A percentile compares a stretch with the other conserved stretches of the same genome.
These are phyloP conservation scores for Scolopax rusticola DNA, from an alignment of 2,797 vertebrate genomes.

Conservation along the genomic window DNA sequence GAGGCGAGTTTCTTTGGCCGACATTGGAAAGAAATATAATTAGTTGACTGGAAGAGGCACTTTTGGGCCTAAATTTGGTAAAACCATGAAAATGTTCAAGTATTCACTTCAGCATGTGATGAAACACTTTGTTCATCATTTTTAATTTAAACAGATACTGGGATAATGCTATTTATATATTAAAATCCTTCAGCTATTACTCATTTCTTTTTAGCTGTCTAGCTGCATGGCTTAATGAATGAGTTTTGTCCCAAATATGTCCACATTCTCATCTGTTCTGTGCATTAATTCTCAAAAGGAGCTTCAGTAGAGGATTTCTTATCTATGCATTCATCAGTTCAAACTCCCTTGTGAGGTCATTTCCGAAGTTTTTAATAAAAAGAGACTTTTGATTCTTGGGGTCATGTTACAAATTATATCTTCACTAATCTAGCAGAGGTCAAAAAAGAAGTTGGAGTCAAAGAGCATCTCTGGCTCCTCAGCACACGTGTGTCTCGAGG, in stretches of 20 bases:
- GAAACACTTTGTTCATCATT: background rate
- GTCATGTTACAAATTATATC: conserved; percentile 56
- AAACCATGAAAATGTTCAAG: background rate
- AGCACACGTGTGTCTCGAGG: conserved; percentile 23
- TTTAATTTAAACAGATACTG: background rate
- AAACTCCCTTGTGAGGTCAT: conserved; percentile 53
- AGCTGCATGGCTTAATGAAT: background rate
- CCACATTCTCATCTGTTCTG: conserved; percentile 27
- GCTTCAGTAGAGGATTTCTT: conserved; percentile 35
- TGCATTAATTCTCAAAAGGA: conserved; percentile 46
- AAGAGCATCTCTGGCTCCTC: conserved; percentile 36
- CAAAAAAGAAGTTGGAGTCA: conserved; percentile 36
- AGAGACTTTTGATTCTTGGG: conserved; percentile 49
- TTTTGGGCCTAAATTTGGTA: background rate
- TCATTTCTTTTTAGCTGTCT: background rate
- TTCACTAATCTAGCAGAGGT: conserved; percentile 57
- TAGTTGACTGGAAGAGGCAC: background rate
- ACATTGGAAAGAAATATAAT: background rate
- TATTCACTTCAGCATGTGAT: background rate
- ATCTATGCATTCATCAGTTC: conserved; percentile 54
- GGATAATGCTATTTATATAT: background rate
- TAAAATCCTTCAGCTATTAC: background rate
- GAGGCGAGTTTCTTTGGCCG: background rate
- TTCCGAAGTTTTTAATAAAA: conserved; percentile 61
- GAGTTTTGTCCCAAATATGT: background rate